Conservation (phyloP, 2,113 vertebrate genomes). For the Centropus bengalensis region DNA sequence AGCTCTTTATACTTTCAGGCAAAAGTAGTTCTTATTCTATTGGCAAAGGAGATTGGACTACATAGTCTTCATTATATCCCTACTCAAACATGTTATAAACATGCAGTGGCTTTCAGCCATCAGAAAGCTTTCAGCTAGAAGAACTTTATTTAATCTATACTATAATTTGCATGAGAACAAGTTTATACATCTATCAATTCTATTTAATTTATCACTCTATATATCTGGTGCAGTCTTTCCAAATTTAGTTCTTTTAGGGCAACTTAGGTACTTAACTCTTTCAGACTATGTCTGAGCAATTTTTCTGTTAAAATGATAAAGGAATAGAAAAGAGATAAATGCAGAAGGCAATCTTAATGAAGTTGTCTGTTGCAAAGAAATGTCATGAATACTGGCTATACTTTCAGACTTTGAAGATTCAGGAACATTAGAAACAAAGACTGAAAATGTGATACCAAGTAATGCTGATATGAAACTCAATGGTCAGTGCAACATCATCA, state of each 20-base stretch:
- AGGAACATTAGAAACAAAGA: neutral
- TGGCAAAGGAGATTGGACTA: neutral
- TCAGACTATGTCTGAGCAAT: neutral
- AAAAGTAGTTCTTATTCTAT: neutral
- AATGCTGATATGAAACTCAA: neutral
- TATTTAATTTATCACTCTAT: neutral
- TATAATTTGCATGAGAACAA: neutral
- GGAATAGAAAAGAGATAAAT: neutral
- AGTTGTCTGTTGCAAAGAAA: neutral
- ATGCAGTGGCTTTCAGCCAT: neutral
- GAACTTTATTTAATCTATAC: neutral
- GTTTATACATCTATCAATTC: neutral
- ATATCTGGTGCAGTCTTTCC: neutral
- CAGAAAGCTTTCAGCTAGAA: neutral
- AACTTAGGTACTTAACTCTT: neutral
- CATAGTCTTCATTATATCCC: neutral
- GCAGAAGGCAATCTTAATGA: neutral
- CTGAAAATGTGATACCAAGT: neutral
- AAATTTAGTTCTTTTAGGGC: neutral
- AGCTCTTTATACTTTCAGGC: neutral
- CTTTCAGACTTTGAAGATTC: neutral
- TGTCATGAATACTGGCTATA: neutral
- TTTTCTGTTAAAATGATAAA: neutral
- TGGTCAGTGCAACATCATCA: neutral
- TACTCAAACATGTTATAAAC: neutral